Evolutionary conservation across 2,113 vertebrate genomes (phyloP), one percentile per base, ranked within the genome.

Genomic region (Alosa alosa): DNA sequence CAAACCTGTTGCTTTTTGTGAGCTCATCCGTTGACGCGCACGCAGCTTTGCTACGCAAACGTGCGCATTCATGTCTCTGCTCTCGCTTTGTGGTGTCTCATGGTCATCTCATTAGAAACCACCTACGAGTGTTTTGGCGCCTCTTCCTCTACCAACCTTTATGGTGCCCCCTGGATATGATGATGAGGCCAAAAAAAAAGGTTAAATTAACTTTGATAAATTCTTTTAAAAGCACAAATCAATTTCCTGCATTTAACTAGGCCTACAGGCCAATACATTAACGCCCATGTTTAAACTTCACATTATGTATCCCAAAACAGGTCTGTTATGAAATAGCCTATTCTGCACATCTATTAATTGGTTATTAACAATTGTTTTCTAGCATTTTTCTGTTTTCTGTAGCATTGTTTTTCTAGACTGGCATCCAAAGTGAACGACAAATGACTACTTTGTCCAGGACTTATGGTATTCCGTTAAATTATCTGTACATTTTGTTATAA

Each of bases 11-110:
- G 89, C 81, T 91, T 94, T 92, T 92, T 90, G 86, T 87, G 57
- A 88, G 87, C 31, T 46, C 82, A 45, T 81, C 57, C 47, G 87
- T 50, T 83, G 49, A 87, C 91, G 92, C 90, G 90, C 90, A 78
- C 90, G 87, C 91, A 89, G 85, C 86, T 83, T 72, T 50, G 81
- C 84, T 84, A 52, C 88, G 4, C 1, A 20, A 78, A 88, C 93
- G 93, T 92, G 91, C 93, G 93, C 93, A 90, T 86, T 88, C 94
- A 89, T 88, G 92, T 83, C 49, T 83, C 36, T 78, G 72, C 64
- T 72, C 50, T 39, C 3, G 25, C 68, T 4, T 31, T 64, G 22
- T 64, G 18, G 47, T 36, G 86, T 85, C 50, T 49, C 57, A 36
- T 57, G 20, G 7, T 84, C 57, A 75, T 75, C 31, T 31, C 31